These are phyloP conservation scores for Zootermopsis nevadensis DNA, from an alignment of 2,888 invertebrate genomes.

Conservation along the genomic window DNA sequence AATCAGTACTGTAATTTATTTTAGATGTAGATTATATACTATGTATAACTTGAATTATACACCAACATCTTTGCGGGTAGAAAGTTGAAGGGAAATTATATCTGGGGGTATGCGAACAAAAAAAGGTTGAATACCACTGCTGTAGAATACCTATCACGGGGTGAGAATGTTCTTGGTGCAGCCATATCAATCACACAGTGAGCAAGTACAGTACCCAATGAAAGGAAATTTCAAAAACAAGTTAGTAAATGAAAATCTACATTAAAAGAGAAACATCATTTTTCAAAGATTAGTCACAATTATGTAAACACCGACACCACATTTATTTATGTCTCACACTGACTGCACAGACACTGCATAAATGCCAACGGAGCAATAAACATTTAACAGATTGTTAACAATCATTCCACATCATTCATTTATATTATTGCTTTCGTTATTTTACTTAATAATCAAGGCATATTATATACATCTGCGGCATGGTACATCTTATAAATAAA, in stretches of 20 bases:
- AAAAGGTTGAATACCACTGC: too few relatives aligned
- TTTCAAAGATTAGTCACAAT: slow-evolving; percentile 25
- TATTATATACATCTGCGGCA: slow-evolving; percentile 40
- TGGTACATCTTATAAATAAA: slow-evolving; percentile 32
- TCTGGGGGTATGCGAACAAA: too few relatives aligned
- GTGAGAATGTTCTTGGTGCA: background rate
- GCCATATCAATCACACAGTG: background rate
- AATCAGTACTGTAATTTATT: too few relatives aligned
- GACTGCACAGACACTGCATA: slow-evolving; percentile 40
- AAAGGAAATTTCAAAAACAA: slow-evolving; percentile 16
- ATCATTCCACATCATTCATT: slow-evolving; percentile 37
- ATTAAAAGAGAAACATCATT: background rate
- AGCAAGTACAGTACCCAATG: background rate
- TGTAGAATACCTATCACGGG: background rate
- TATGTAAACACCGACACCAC: slow-evolving; percentile 36
- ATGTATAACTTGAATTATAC: too few relatives aligned
- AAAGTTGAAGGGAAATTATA: too few relatives aligned
- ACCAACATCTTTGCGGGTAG: too few relatives aligned
- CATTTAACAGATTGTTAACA: slow-evolving; percentile 41
- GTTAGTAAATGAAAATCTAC: slow-evolving; percentile 13
- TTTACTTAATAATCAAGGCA: slow-evolving; percentile 40
- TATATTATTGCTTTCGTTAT: slow-evolving; percentile 43
- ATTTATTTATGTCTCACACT: slow-evolving; percentile 31
- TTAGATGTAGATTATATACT: too few relatives aligned
- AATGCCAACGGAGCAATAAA: slow-evolving; percentile 41